A percentile compares a stretch with the other conserved stretches of the same genome.
These are phyloP conservation scores for Glaucidium brasilianum DNA, from an alignment of 2,113 vertebrate species.

Conservation along the genomic window DNA sequence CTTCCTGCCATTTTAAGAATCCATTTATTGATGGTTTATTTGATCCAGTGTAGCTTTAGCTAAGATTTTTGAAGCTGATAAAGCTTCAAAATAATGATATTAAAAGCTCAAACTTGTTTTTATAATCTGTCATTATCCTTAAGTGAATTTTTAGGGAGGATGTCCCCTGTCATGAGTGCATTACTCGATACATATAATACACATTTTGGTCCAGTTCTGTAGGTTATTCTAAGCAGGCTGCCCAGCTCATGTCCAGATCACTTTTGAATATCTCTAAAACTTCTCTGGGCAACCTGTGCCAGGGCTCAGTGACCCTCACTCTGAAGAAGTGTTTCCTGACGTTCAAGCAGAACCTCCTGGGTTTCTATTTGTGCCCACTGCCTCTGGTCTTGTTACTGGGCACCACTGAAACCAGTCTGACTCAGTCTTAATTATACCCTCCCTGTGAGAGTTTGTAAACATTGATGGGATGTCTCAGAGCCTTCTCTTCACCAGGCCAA, in stretches of 20 bases:
- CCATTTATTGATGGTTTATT: not conserved
- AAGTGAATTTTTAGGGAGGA: not conserved
- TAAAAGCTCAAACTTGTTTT: not conserved
- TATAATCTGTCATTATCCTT: not conserved
- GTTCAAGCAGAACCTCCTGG: not conserved
- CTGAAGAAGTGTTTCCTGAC: not conserved
- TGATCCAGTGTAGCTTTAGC: not conserved
- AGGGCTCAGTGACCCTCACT: not conserved
- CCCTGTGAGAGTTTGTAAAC: too few species aligned
- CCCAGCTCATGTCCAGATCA: not conserved
- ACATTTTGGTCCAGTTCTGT: not conserved
- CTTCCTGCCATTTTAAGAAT: not conserved
- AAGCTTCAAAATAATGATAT: not conserved
- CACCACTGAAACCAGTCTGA: not conserved
- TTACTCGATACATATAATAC: not conserved
- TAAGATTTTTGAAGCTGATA: not conserved
- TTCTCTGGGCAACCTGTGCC: not conserved
- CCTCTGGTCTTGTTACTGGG: not conserved
- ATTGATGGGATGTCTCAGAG: not conserved
- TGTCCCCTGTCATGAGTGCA: not conserved
- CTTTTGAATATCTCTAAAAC: not conserved
- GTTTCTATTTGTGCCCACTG: not conserved
- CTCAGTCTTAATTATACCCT: not conserved
- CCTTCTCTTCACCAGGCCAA: not conserved
- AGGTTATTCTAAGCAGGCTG: not conserved